Evolutionary conservation across 2,113 vertebrate genomes (phyloP).

Genomic region (Miniopterus natalensis): DNA sequence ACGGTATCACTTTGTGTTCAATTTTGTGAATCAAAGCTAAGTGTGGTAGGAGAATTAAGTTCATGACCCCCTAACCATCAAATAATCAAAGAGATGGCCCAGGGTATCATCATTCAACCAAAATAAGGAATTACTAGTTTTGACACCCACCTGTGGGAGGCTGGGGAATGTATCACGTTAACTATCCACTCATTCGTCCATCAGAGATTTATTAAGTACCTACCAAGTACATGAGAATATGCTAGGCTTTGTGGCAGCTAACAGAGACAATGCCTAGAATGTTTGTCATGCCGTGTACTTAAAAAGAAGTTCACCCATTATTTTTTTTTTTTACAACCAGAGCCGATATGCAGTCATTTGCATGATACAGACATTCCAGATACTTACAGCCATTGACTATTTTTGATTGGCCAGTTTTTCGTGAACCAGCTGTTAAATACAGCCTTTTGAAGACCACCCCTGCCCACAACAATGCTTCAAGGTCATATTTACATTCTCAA

Average conservation of each 20-base stretch:
- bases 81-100: background rate
- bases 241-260: background rate
- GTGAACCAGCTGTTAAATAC: background rate
- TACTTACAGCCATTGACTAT: background rate
- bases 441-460: background rate
- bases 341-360: background rate
- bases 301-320: background rate
- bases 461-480: background rate
- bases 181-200: background rate
- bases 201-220: background rate
- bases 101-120: background rate
- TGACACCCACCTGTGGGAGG: background rate
- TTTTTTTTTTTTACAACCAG: background rate
- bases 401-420: background rate
- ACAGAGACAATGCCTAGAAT: background rate
- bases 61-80: background rate
- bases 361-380: background rate
- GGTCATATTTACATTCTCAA: background rate
- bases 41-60: background rate
- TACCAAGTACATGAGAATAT: background rate
- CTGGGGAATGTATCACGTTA: background rate
- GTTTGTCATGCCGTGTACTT: background rate
- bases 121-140: slow-evolving; percentile 14
- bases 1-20: background rate
- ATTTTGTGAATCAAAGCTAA: background rate